Conservation (phyloP, 1,140 invertebrate species). For the Atta cephalotes region DNA sequence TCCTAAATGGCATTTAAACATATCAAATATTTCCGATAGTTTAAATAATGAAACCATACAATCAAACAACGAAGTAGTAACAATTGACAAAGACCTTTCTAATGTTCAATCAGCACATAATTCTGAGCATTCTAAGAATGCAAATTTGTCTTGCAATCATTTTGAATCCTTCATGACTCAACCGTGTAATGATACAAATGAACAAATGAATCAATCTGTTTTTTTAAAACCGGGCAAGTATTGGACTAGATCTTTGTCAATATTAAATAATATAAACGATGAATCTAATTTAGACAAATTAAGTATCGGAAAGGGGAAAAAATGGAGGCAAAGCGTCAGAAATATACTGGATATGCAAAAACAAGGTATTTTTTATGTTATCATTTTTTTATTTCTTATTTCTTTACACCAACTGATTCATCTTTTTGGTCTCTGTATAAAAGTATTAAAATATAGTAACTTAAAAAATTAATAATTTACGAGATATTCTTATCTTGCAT, state of each 20-base stretch:
- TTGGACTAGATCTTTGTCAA: slow-evolving; percentile 84
- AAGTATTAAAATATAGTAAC: too few relatives aligned
- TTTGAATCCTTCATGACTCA: not conserved
- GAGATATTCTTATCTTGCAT: too few relatives aligned
- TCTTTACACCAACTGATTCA: too few relatives aligned
- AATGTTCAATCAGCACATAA: not conserved
- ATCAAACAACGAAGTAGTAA: not conserved
- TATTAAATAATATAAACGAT: slow-evolving; percentile 79
- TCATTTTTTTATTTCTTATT: too few relatives aligned
- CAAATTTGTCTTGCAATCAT: not conserved
- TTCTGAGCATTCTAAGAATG: slow-evolving; percentile 8
- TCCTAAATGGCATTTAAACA: slow-evolving; percentile 61
- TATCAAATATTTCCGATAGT: slow-evolving; percentile 58
- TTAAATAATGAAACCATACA: not conserved
- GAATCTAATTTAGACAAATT: slow-evolving; percentile 75
- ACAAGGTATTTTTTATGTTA: slow-evolving; percentile 72
- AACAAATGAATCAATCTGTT: slow-evolving; percentile 64
- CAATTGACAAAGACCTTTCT: not conserved
- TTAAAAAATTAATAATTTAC: too few relatives aligned
- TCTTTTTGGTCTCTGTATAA: too few relatives aligned
- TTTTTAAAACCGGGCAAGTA: slow-evolving; percentile 82
- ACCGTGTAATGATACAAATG: not conserved
- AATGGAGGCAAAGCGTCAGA: slow-evolving; percentile 81
- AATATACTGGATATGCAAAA: slow-evolving; percentile 81
- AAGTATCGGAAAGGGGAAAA: slow-evolving; percentile 78